phyloP scores from a whole-genome alignment of 2,888 invertebrate species.

The Apamea monoglypha region DNA sequence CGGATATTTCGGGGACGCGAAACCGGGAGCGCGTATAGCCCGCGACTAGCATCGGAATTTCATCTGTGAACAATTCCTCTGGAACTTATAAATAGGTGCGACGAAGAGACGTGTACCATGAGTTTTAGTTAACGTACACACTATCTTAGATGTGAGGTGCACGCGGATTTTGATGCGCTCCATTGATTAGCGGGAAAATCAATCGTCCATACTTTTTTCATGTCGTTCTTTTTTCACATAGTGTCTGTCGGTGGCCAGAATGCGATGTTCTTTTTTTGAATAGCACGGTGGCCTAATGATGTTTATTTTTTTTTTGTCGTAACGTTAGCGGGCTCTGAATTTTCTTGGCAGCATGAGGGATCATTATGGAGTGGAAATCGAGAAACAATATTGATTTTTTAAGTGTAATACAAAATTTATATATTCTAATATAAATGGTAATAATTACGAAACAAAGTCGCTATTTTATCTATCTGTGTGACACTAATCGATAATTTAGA shows the following conservation, averaged over 20 bases:
- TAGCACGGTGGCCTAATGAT: slow-evolving; percentile 24
- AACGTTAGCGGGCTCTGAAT: not conserved
- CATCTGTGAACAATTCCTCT: slow-evolving; percentile 85
- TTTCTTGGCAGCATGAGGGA: slow-evolving; percentile 33
- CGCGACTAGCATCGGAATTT: slow-evolving; percentile 86
- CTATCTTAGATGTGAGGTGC: slow-evolving; percentile 49
- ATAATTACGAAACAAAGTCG: not conserved
- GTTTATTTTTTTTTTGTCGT: slow-evolving; percentile 6
- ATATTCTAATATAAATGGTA: not conserved
- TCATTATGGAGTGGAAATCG: not conserved
- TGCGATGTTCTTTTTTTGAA: slow-evolving; percentile 23
- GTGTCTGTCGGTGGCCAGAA: not conserved
- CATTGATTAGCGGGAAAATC: slow-evolving; percentile 48
- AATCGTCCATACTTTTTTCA: slow-evolving; percentile 1
- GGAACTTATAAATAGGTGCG: slow-evolving; percentile 90
- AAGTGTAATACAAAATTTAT: not conserved
- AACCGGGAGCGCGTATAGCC: slow-evolving; percentile 78
- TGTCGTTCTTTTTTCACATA: slow-evolving; percentile 2
- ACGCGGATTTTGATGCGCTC: slow-evolving; percentile 39
- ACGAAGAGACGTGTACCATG: slow-evolving; percentile 76
- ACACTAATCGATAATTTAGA: not conserved
- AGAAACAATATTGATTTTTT: not conserved
- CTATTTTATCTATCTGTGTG: not conserved
- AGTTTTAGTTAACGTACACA: slow-evolving; percentile 67
- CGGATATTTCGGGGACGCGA: slow-evolving; percentile 74